Conservation (phyloP, 2,113 vertebrate genomes). For the Catharus fuscescens region DNA sequence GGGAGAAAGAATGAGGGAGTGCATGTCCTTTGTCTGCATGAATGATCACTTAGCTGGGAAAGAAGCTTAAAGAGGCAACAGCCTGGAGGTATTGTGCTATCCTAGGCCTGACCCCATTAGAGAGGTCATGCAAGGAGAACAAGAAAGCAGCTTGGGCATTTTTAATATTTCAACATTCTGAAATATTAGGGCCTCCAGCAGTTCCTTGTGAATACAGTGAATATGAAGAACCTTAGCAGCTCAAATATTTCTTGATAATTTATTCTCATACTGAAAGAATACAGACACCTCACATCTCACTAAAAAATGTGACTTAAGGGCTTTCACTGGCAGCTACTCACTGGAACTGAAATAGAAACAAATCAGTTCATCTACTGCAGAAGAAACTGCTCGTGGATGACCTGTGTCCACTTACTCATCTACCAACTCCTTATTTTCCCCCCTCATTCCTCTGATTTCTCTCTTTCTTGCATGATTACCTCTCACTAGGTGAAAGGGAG, state of each 20-base stretch:
- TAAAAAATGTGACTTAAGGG: not conserved
- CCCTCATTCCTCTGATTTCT: not conserved
- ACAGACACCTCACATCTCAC: not conserved
- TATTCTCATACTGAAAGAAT: not conserved
- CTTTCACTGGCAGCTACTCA: not conserved
- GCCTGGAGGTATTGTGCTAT: constrained; percentile 28
- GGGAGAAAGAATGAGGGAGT: not conserved
- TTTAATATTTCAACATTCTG: not conserved
- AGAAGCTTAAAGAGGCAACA: constrained; percentile 52
- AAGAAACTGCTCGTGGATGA: not conserved
- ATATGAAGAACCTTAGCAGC: not conserved
- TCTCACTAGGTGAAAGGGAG: not conserved
- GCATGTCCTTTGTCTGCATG: constrained; percentile 37
- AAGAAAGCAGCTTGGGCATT: not conserved
- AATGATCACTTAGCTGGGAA: constrained; percentile 60
- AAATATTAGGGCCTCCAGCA: not conserved
- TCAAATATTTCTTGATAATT: not conserved
- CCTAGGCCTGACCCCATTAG: constrained; percentile 31
- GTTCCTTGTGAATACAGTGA: not conserved
- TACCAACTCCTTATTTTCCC: not conserved
- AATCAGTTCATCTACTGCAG: not conserved
- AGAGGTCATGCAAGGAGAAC: constrained; percentile 48
- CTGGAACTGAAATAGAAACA: not conserved
- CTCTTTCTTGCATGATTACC: not conserved
- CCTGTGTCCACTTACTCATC: not conserved